Evolutionary conservation across 2,113 vertebrate genomes (phyloP).

Genomic region (Acinonyx jubatus): DNA sequence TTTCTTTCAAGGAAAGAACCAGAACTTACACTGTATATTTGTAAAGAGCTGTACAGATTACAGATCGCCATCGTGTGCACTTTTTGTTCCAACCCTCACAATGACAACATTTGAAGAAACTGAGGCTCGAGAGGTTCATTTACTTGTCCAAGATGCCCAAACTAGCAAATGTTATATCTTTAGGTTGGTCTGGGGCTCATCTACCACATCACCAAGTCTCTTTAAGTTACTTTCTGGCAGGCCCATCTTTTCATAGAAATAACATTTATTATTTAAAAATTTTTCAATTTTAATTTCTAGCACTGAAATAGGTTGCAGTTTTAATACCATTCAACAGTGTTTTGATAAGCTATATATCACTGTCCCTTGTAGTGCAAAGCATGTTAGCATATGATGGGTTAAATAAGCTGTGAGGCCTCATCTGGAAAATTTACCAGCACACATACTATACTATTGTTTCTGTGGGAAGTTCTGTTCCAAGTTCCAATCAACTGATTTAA

Average conservation of each 20-base stretch:
- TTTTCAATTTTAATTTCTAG: background rate
- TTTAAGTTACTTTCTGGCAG: background rate
- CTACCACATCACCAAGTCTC: background rate
- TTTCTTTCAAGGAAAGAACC: background rate
- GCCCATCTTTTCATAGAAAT: background rate
- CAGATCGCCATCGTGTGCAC: background rate
- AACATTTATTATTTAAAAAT: background rate
- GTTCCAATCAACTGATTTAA: constrained; percentile 15
- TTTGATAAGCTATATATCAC: background rate
- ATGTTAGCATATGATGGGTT: background rate
- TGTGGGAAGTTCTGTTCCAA: background rate
- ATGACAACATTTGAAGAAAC: background rate
- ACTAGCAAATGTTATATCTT: background rate
- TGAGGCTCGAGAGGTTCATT: background rate
- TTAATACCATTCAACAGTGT: background rate
- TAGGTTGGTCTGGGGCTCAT: background rate
- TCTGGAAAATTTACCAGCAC: background rate
- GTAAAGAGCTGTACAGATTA: background rate
- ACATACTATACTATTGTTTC: background rate
- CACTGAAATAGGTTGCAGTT: background rate
- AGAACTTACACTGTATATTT: background rate
- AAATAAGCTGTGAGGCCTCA: background rate
- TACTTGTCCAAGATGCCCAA: background rate
- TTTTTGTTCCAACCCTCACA: background rate
- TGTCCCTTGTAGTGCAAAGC: background rate